These are phyloP conservation scores for Stenurella melanura DNA, from an alignment of 2,888 invertebrate species.

Conservation along the genomic window DNA sequence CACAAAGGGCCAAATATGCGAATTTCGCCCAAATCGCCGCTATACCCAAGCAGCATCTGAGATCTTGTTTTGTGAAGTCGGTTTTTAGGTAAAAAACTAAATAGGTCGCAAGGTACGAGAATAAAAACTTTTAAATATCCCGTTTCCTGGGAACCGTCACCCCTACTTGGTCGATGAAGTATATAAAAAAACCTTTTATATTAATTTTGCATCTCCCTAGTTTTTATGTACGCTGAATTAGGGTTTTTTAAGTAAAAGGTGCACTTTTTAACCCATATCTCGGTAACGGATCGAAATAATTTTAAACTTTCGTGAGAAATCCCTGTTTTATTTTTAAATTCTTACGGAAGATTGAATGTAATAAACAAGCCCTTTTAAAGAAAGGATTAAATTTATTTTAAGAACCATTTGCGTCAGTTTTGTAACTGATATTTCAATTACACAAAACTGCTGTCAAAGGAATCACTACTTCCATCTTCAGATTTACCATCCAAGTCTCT, in stretches of 20 bases:
- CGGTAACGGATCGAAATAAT: conserved; percentile 51
- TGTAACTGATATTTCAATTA: no score
- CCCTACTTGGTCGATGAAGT: conserved; percentile 46
- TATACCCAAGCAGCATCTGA: conserved; percentile 1
- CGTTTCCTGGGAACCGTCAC: conserved; percentile 62
- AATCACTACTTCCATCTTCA: no score
- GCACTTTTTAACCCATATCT: conserved; percentile 48
- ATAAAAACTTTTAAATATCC: conserved; percentile 57
- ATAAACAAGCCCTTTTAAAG: neutral
- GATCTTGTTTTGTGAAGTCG: conserved; percentile 59
- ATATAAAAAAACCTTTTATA: conserved; percentile 52
- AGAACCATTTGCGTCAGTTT: no score
- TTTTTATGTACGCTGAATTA: conserved; percentile 49
- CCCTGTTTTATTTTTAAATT: conserved; percentile 40
- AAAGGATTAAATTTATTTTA: neutral
- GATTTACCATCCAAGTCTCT: no score
- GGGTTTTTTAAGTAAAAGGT: conserved; percentile 49
- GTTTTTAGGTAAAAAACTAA: conserved; percentile 62
- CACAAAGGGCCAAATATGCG: conserved; percentile 39
- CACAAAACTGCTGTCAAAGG: no score
- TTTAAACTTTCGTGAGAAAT: conserved; percentile 52
- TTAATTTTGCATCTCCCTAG: conserved; percentile 58
- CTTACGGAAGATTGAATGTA: conserved; percentile 46
- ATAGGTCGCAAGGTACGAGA: conserved; percentile 64
- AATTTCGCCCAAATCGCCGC: conserved; percentile 20